Base-by-base conservation (phyloP, 37 sponge, comb jelly and placozoan genomes). In the Tethya wilhelma region DNA sequence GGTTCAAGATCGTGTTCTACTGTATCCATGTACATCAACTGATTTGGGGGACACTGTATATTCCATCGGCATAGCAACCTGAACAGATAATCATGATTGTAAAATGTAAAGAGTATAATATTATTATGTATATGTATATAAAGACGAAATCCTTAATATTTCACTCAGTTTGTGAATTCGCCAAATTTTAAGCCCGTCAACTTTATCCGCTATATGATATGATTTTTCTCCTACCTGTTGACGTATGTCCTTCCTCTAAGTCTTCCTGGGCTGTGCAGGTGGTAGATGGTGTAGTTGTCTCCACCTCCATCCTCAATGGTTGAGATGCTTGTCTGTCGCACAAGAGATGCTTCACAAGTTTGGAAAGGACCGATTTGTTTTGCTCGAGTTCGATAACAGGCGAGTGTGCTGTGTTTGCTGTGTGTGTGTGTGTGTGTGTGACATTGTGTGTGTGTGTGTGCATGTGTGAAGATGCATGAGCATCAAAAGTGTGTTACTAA, bases 1-100 rank as follows among this genome's bases (percentile, higher is more conserved):
- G 76, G 77, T 37, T 84, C 77, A 36, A 84, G 44, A 41, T 55
- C 43, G 55, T 84, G 84, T 56, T 84, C 69, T 1, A 53, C 41
- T 11, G 41, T 32, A 40, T 84, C 84, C 23, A 67, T 39, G 42
- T 84, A 84, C 59, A 84, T 43, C 12, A 75, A 59, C 38, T 84
- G 84, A 19, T 64, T 64, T 20, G 26, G 11, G 3, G 69, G 76
- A 34, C 84, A 84, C 20, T 58, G 39, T 2, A 84, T 53, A 46
- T 75, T 67, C 71, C 77, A 84, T 53, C 84, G 46, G 67, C 84
- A 84, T 26, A 84, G 74, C 58, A 75, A 42, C 36, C 77, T 81
- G 49, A 2, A 49, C 53, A 49, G n/a, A n/a, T n/a, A n/a, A n/a
- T n/a, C n/a, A n/a, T n/a, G n/a, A n/a, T n/a, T n/a, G n/a, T n/a